Evolutionary conservation across 2,888 invertebrate genomes (phyloP).

Genomic region (Orchestes rusci): DNA sequence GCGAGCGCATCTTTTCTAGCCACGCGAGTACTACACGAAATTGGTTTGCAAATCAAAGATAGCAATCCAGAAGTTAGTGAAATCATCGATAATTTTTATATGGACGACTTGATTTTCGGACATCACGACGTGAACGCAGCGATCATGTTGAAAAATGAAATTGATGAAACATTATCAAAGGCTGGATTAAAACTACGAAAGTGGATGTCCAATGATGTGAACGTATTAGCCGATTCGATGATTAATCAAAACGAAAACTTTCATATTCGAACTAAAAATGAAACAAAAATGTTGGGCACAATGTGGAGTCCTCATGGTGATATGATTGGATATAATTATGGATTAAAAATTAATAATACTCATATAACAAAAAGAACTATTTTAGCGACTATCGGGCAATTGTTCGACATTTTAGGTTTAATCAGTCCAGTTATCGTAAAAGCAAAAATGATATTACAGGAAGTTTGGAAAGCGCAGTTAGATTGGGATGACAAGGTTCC

Average conservation of each 20-base stretch:
- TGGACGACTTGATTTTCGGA: too few species aligned
- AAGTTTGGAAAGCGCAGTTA: slow-evolving; percentile 11
- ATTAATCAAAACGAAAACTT: neutral
- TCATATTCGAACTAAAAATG: too few species aligned
- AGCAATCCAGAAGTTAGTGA: slow-evolving; percentile 3
- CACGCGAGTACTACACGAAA: too few species aligned
- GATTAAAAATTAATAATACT: slow-evolving; percentile 6
- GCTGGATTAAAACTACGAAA: too few species aligned
- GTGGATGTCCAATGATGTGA: slow-evolving; percentile 6
- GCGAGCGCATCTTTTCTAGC: too few species aligned
- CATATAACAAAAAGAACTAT: too few species aligned
- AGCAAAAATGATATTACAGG: slow-evolving; percentile 20
- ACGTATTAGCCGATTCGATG: neutral
- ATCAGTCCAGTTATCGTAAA: too few species aligned
- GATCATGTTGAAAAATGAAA: slow-evolving; percentile 1
- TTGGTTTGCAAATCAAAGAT: slow-evolving; percentile 1
- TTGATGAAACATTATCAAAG: too few species aligned
- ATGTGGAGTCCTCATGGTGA: too few species aligned
- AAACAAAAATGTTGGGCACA: slow-evolving; percentile 14
- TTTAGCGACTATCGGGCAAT: slow-evolving; percentile 10
- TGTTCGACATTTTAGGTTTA: slow-evolving; percentile 18
- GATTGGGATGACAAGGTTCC: too few species aligned
- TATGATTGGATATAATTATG: slow-evolving; percentile 7
- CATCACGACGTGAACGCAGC: neutral
- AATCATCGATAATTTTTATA: too few species aligned